These are phyloP conservation scores for Drosophila merina DNA, from an alignment of 2,888 invertebrate species.

Conservation along the genomic window DNA sequence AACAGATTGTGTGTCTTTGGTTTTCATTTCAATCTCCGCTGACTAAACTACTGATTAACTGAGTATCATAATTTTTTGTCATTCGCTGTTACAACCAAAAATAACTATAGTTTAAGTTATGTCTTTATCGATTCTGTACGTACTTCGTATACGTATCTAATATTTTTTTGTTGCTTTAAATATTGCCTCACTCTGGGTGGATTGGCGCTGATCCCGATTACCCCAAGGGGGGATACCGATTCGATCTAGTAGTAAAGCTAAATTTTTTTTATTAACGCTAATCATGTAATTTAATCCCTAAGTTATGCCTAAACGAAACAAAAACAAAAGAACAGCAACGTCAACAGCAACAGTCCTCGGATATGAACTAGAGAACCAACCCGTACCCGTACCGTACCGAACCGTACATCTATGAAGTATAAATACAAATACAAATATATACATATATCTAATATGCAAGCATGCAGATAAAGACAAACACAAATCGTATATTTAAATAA, in stretches of 20 bases:
- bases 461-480: constrained; percentile 56
- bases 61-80: constrained; percentile 6
- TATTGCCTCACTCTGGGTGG: neutral
- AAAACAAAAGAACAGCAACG: constrained; percentile 12
- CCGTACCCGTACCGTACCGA: constrained; percentile 59
- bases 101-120: constrained; percentile 31
- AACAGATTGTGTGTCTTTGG: constrained; percentile 14
- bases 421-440: constrained; percentile 42
- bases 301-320: constrained; percentile 40
- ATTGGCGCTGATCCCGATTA: constrained; percentile 11
- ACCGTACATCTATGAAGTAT: constrained; percentile 37
- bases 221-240: neutral
- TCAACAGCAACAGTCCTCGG: constrained; percentile 16
- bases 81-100: constrained; percentile 31
- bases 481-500: constrained; percentile 78
- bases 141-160: neutral
- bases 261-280: constrained; percentile 24
- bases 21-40: neutral
- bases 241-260: neutral
- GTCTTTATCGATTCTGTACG: constrained; percentile 13
- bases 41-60: neutral
- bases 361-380: constrained; percentile 30
- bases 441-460: constrained; percentile 58
- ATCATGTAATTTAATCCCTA: constrained; percentile 39
- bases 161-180: constrained; percentile 6